Percentiles rank a stretch among this genome's conserved stretches.
phyloP scores from a whole-genome alignment of 2,888 invertebrate genomes.

The Campaea margaritaria region DNA sequence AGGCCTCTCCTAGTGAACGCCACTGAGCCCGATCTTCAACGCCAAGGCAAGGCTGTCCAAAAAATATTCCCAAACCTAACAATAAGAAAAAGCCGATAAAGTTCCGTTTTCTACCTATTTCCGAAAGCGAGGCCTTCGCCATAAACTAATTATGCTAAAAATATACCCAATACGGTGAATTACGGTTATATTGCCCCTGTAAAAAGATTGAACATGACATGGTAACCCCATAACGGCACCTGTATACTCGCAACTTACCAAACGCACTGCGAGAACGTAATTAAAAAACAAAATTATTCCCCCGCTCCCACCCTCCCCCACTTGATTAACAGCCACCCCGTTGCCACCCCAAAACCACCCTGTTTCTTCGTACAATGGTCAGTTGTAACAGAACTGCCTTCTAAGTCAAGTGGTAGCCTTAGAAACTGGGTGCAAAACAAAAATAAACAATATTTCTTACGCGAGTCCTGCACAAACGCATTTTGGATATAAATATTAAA shows the following conservation, averaged over 20 bases:
- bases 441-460: constrained; percentile 70
- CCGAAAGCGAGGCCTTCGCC: constrained; percentile 9
- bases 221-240: constrained; percentile 41
- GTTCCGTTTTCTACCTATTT: neutral
- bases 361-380: constrained; percentile 79
- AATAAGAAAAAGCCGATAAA: constrained; percentile 4
- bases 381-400: constrained; percentile 76
- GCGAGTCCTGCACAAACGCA: constrained; percentile 33
- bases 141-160: constrained; percentile 30
- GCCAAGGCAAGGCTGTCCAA: constrained; percentile 9
- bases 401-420: constrained; percentile 72
- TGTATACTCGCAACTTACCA: constrained; percentile 48
- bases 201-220: constrained; percentile 42
- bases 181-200: constrained; percentile 24
- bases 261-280: constrained; percentile 74
- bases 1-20: too few species aligned
- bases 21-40: too few species aligned
- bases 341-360: constrained; percentile 56
- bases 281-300: constrained; percentile 84
- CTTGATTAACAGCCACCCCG: constrained; percentile 71
- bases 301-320: constrained; percentile 49
- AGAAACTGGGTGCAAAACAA: constrained; percentile 81
- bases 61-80: neutral
- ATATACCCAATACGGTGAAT: constrained; percentile 21
- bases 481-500: neutral